phyloP scores from a whole-genome alignment of 2,888 invertebrate species.

The Tortricodes alternella region DNA sequence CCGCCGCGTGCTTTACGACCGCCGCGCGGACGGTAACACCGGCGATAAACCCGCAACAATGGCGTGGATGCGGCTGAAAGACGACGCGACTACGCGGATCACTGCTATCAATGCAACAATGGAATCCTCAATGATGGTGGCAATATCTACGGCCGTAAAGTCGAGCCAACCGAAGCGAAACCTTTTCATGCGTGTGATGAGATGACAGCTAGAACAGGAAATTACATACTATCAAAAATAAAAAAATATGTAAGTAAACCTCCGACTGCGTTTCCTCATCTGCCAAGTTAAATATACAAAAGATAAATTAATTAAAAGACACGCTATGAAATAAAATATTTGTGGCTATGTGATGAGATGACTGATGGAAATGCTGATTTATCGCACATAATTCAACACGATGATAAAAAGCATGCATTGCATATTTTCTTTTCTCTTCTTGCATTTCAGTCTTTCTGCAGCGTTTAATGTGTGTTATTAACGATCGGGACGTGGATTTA shows the following conservation, averaged over 20 bases:
- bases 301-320: slow-evolving; percentile 37
- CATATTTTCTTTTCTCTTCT: too few species aligned
- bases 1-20: slow-evolving; percentile 76
- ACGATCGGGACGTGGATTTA: too few species aligned
- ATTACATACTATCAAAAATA: slow-evolving; percentile 1
- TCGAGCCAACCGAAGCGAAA: slow-evolving; percentile 54
- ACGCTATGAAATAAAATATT: slow-evolving; percentile 34
- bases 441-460: slow-evolving; percentile 45
- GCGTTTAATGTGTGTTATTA: slow-evolving; percentile 58
- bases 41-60: slow-evolving; percentile 81
- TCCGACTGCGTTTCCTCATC: slow-evolving; percentile 15
- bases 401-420: slow-evolving; percentile 56
- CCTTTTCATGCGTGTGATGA: slow-evolving; percentile 44
- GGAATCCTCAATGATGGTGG: slow-evolving; percentile 75
- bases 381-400: slow-evolving; percentile 53
- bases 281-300: slow-evolving; percentile 35
- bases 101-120: slow-evolving; percentile 80
- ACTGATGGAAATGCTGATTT: slow-evolving; percentile 43
- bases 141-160: slow-evolving; percentile 72
- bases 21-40: slow-evolving; percentile 77
- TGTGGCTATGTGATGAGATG: slow-evolving; percentile 35
- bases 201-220: slow-evolving; percentile 29
- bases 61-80: slow-evolving; percentile 78
- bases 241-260: slow-evolving; percentile 42
- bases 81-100: slow-evolving; percentile 74